Evolutionary conservation across 2,888 invertebrate genomes (phyloP), one percentile per base, ranked within the genome.

Genomic region (Monopis laevigella): DNA sequence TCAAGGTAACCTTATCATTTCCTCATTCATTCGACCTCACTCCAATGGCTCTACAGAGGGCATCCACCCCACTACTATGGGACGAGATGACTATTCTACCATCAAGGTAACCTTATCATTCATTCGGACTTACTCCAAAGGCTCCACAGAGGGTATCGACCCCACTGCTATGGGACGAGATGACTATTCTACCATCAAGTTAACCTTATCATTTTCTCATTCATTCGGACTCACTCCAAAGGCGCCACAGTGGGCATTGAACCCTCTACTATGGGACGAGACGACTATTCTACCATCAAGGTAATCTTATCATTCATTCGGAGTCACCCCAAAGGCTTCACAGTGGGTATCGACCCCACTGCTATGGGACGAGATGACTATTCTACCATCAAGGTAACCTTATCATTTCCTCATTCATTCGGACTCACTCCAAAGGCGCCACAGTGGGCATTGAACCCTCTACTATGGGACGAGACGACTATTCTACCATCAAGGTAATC

Each of bases 371-470:
- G 85, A 46, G 84, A 85, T 18, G 78, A 81, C 35, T 93, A 90
- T 89, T 73, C 69, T 1, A 71, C 73, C 0, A 45, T 78, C 6
- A 64, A 72, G 63, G 80, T 74, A 45, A 36, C n/a, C n/a, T n/a
- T n/a, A n/a, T n/a, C n/a, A n/a, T n/a, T n/a, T n/a, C n/a, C n/a
- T n/a, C n/a, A n/a, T n/a, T n/a, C n/a, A n/a, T n/a, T n/a, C n/a
- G n/a, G n/a, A n/a, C n/a, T n/a, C n/a, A n/a, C n/a, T n/a, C n/a
- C n/a, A n/a, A n/a, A n/a, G 88, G 88, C 4, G 85, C 89, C 1
- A 65, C 71, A 2, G 86, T 96, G 7, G 94, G 92, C 1, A 90
- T 89, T 0, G 94, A 95, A 65, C 89, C 94, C 6, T 83, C 85
- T 50, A 72, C 92, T 13, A 84, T 89, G 56, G 83, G 86, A 5